These are phyloP conservation scores for Heliopora coerulea DNA, from an alignment of 92 coral and sea anemone genomes.

Conservation along the genomic window DNA sequence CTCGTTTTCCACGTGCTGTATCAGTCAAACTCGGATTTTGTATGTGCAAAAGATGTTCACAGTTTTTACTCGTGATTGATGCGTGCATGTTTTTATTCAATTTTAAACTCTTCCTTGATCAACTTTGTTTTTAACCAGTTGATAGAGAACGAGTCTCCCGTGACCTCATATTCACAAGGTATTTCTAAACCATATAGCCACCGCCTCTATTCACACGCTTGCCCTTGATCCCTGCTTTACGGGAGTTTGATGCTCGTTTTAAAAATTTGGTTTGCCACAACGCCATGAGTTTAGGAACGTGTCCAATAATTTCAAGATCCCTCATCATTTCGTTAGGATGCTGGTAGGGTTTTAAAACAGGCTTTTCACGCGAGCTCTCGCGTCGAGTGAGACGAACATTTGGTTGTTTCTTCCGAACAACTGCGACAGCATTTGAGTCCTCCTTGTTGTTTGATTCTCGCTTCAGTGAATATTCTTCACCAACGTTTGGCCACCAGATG, in stretches of 20 bases:
- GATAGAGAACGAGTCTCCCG: background rate
- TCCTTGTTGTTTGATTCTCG: conserved; percentile 37
- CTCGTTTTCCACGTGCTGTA: too few relatives aligned
- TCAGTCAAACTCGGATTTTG: too few relatives aligned
- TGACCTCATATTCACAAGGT: background rate
- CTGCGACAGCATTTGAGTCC: conserved; percentile 4
- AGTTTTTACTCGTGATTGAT: too few relatives aligned
- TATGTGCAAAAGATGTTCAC: too few relatives aligned
- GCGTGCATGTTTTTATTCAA: background rate
- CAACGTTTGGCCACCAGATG: conserved; percentile 30
- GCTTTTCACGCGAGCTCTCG: background rate
- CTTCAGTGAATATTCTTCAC: conserved; percentile 26
- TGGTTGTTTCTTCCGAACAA: too few relatives aligned
- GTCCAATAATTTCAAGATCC: background rate
- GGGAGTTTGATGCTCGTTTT: background rate
- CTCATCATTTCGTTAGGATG: background rate
- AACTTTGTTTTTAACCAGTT: background rate
- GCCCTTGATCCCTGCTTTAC: background rate
- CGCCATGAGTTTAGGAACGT: conserved; percentile 4
- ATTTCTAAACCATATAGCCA: background rate
- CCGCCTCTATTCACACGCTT: conserved; percentile 1
- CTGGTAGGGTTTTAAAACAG: background rate
- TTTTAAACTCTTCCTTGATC: background rate
- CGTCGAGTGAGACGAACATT: too few relatives aligned
- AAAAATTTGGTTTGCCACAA: background rate